These are phyloP conservation scores for Heliconius sara DNA, from an alignment of 2,888 invertebrate genomes.

Conservation along the genomic window DNA sequence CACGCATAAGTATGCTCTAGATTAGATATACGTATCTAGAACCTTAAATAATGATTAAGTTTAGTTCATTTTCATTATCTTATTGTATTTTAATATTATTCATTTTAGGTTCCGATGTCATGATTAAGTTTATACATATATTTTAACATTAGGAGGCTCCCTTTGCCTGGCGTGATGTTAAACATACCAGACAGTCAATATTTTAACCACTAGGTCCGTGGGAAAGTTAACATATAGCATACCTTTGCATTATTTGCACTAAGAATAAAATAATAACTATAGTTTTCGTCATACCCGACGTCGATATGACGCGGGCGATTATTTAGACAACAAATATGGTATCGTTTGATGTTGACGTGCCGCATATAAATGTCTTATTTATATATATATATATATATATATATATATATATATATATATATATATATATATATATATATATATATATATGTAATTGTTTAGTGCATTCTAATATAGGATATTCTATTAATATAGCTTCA, in stretches of 20 bases:
- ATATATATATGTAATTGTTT: too few relatives aligned
- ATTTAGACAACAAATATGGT: slow-evolving; percentile 35
- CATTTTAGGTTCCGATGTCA: neutral
- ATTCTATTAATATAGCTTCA: too few relatives aligned
- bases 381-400: too few relatives aligned
- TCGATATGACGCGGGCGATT: slow-evolving; percentile 32
- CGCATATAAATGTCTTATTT: slow-evolving; percentile 21
- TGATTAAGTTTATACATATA: neutral
- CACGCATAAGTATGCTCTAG: neutral
- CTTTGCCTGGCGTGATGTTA: neutral
- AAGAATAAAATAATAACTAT: slow-evolving; percentile 1
- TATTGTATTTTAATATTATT: neutral
- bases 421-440: too few relatives aligned
- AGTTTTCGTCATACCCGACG: slow-evolving; percentile 25
- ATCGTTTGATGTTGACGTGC: slow-evolving; percentile 13
- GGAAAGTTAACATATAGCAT: neutral
- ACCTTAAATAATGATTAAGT: neutral
- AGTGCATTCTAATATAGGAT: neutral
- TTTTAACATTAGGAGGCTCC: neutral
- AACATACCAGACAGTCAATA: neutral
- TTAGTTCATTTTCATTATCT: neutral
- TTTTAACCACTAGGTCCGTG: neutral
- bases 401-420: too few relatives aligned
- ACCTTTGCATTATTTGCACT: neutral
- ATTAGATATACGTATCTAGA: neutral